A percentile compares a stretch with the other conserved stretches of the same genome.
These are phyloP conservation scores for Drosophila demipolita DNA, from an alignment of 2,888 invertebrate genomes.

Conservation along the genomic window DNA sequence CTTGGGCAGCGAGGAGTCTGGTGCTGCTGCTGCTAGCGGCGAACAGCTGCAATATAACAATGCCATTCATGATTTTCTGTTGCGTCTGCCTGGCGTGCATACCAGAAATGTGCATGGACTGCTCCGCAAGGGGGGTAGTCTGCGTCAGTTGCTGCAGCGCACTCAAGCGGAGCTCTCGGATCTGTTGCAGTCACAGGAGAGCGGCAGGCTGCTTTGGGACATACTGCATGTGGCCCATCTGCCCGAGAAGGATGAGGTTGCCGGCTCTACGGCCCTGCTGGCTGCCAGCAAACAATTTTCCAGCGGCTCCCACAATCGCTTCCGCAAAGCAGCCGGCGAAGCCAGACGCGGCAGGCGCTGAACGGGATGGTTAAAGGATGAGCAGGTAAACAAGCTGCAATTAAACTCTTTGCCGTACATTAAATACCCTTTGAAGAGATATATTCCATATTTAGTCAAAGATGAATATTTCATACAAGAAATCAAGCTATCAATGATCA, in stretches of 20 bases:
- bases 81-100: conserved; percentile 94
- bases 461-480: neutral
- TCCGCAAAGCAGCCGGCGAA: conserved; percentile 77
- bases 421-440: conserved; percentile 1
- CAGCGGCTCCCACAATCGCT: conserved; percentile 73
- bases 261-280: conserved; percentile 73
- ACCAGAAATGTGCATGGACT: conserved; percentile 93
- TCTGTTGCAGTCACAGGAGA: conserved; percentile 90
- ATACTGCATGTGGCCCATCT: conserved; percentile 89
- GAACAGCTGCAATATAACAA: conserved; percentile 89
- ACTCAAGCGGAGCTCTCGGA: conserved; percentile 89
- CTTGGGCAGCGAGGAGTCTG: conserved; percentile 89
- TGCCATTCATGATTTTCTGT: conserved; percentile 91
- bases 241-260: conserved; percentile 86
- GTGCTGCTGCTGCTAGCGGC: conserved; percentile 21
- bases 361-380: neutral
- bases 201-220: conserved; percentile 89
- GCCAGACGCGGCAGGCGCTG: conserved; percentile 49
- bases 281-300: conserved; percentile 75
- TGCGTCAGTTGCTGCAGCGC: conserved; percentile 88
- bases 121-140: conserved; percentile 90
- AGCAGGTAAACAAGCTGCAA: neutral
- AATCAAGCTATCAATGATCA: too few relatives aligned
- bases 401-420: neutral
- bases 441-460: neutral